These are phyloP conservation scores for Anthopleura xanthogrammica DNA, from an alignment of 92 coral and sea anemone species.

Conservation along the genomic window DNA sequence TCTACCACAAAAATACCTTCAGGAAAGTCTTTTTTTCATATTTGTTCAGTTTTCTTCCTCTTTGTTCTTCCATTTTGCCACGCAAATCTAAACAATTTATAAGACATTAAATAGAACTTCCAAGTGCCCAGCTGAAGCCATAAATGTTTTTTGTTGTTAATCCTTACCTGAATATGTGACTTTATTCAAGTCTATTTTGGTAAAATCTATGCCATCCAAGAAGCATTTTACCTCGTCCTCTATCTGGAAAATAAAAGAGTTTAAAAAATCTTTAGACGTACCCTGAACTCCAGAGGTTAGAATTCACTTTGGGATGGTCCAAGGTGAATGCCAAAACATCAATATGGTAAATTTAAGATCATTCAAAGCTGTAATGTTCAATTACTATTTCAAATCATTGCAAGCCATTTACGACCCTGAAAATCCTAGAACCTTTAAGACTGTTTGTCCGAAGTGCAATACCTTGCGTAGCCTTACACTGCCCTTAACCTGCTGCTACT, in stretches of 20 bases:
- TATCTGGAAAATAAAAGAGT: slow-evolving; percentile 34
- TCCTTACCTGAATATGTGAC: slow-evolving; percentile 65
- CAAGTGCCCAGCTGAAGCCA: too few relatives aligned
- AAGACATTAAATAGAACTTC: not conserved
- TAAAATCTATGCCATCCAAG: slow-evolving; percentile 63
- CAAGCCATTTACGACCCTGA: too few relatives aligned
- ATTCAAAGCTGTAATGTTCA: too few relatives aligned
- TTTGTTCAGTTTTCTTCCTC: slow-evolving; percentile 64
- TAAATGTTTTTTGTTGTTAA: not conserved
- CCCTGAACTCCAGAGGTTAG: too few relatives aligned
- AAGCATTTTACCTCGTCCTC: slow-evolving; percentile 76
- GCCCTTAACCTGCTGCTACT: too few relatives aligned
- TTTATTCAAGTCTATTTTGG: slow-evolving; percentile 56
- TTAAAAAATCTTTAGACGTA: not conserved
- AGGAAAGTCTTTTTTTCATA: slow-evolving; percentile 70
- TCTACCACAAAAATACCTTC: slow-evolving; percentile 35
- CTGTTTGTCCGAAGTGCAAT: too few relatives aligned
- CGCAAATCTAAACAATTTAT: slow-evolving; percentile 54
- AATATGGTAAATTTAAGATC: too few relatives aligned
- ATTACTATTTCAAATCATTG: too few relatives aligned
- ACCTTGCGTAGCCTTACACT: too few relatives aligned
- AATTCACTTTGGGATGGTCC: too few relatives aligned
- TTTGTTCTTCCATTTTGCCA: slow-evolving; percentile 62
- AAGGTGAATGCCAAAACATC: too few relatives aligned
- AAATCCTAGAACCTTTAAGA: too few relatives aligned